Evolutionary conservation across 2,113 vertebrate species (phyloP), one percentile per base, ranked within the genome.

Genomic region (Nothocercus nigrocapillus): DNA sequence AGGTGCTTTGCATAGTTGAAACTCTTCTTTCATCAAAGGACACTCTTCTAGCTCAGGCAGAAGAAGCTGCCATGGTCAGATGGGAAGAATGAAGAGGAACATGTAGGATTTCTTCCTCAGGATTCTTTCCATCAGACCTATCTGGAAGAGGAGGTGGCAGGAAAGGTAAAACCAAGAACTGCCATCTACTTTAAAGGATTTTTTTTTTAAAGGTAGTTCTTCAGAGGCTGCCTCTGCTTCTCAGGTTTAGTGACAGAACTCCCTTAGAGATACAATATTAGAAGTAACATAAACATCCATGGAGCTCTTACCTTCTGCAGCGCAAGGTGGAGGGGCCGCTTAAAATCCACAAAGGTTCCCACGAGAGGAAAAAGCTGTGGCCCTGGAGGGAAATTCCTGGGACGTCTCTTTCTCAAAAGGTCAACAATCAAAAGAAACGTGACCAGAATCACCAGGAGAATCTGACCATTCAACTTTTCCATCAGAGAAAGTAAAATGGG

Each of bases 311-410:
- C 98, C 97, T 98, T 95, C 36, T 94, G 96, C 59, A 96, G 51
- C 0, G 64, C 78, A 69, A 95, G 93, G 42, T 95, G 97, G 34
- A 96, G 92, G 4, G 90, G 94, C 61, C 93, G 90, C 63, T 69
- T 90, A 28, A 96, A 95, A 75, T 97, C 97, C 76, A 97, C 89
- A 36, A 95, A 13, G 45, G 97, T 98, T 85, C 97, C 98, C 56
- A 98, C 30, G 1, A 98, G 91, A 79, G 98, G 97, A 68, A 97
- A 86, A 27, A 95, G 47, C 82, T 70, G 91, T 0, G 97, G 98
- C 49, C 97, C 97, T 32, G 97, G 97, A 38, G 98, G 97, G 68
- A 96, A 98, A 63, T 97, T 98, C 84, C 56, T 76, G 63, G 98
- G 98, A 22, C 68, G 94, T 88, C 97, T 96, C 83, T 98, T 98